Evolutionary conservation across 2,888 invertebrate genomes (phyloP).

Genomic region (Tineola bisselliella): DNA sequence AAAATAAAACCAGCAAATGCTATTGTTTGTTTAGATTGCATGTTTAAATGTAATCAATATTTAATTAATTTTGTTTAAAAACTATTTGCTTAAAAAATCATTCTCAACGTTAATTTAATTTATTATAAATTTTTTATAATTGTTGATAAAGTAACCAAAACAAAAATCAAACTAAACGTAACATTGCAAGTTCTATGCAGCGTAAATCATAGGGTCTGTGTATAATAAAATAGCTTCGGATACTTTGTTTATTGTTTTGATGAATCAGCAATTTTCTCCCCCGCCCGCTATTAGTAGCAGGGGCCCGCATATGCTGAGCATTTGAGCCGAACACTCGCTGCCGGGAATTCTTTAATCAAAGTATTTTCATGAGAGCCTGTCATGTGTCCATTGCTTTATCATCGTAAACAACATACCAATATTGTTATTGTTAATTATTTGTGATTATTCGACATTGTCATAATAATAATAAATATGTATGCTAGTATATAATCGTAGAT

Average conservation of each 20-base stretch:
- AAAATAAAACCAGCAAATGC: no score
- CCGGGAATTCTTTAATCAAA: slow-evolving; percentile 6
- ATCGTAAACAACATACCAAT: not conserved
- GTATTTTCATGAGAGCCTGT: not conserved
- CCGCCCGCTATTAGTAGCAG: slow-evolving; percentile 27
- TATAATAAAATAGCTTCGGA: slow-evolving; percentile 62
- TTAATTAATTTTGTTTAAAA: no score
- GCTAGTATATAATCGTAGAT: no score
- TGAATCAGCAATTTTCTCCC: slow-evolving; percentile 57
- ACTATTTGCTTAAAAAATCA: no score
- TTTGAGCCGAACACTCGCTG: not conserved
- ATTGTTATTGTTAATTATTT: no score
- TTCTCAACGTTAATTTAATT: no score
- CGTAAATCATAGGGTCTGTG: slow-evolving; percentile 63
- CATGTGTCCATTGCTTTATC: not conserved
- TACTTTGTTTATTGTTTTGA: slow-evolving; percentile 71
- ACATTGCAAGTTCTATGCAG: slow-evolving; percentile 37
- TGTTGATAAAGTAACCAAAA: no score
- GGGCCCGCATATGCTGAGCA: slow-evolving; percentile 48
- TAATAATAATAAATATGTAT: no score
- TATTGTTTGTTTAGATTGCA: no score
- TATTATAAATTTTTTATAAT: no score
- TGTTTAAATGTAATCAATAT: no score
- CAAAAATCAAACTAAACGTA: not conserved
- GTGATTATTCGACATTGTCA: no score